phyloP scores from a whole-genome alignment of 2,113 vertebrate species.

The Nansenia antarctica region DNA sequence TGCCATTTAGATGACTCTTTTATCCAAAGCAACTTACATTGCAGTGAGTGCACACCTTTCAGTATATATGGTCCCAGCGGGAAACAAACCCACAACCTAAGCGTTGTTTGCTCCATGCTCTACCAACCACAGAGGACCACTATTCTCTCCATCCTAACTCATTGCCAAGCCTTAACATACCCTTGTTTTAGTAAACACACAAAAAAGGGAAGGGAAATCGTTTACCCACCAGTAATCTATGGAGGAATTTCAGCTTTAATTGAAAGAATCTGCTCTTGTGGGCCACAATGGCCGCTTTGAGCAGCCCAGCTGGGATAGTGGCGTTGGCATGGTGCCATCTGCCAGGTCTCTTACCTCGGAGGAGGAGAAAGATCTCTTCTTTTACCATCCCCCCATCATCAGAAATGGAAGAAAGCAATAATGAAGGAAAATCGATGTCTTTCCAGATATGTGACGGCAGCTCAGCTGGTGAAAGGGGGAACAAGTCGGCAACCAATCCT shows the following conservation, averaged over 20 bases:
- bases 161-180: conserved; percentile 20
- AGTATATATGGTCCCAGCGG: too few relatives aligned
- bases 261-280: conserved; percentile 62
- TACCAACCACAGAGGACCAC: too few relatives aligned
- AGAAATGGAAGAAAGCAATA: neutral
- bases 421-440: too few relatives aligned
- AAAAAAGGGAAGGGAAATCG: conserved; percentile 68
- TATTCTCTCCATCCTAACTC: neutral
- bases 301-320: conserved; percentile 18
- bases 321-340: neutral
- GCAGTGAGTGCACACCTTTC: neutral
- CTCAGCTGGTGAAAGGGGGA: too few relatives aligned
- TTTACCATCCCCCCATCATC: conserved; percentile 28
- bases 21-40: conserved; percentile 17
- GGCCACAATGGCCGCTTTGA: conserved; percentile 74
- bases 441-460: too few relatives aligned
- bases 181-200: conserved; percentile 61
- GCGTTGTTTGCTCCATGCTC: too few relatives aligned
- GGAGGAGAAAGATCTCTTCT: neutral
- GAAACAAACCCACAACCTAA: too few relatives aligned
- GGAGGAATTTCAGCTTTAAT: conserved; percentile 73
- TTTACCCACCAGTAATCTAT: conserved; percentile 74
- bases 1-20: too few relatives aligned
- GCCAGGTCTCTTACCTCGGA: conserved; percentile 30
- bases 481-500: too few relatives aligned